Conservation (phyloP, 2,797 vertebrate genomes). For the Aphelocoma californica region DNA sequence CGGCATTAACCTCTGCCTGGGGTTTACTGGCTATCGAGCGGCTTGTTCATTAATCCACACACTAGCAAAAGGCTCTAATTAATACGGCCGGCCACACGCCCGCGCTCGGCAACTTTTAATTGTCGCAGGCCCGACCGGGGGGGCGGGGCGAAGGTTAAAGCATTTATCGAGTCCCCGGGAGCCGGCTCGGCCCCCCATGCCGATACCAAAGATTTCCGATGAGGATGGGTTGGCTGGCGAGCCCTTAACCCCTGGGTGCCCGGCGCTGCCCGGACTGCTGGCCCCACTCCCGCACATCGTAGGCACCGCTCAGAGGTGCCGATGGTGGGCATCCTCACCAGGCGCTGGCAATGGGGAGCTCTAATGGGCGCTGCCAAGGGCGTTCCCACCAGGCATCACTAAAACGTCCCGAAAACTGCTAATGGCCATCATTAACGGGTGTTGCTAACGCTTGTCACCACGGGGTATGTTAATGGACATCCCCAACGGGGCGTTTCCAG, state of each 20-base stretch:
- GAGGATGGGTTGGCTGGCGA: neutral
- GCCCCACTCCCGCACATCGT: rapidly evolving
- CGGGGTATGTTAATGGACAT: neutral
- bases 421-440: neutral
- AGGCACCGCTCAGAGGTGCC: neutral
- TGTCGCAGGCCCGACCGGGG: neutral
- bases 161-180: slow-evolving; percentile 55
- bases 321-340: neutral
- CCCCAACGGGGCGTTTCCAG: neutral
- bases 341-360: neutral
- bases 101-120: slow-evolving; percentile 47
- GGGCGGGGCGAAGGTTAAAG: slow-evolving; percentile 66
- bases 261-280: rapidly evolving
- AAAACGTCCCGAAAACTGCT: neutral
- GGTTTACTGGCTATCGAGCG: slow-evolving; percentile 62
- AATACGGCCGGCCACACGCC: slow-evolving; percentile 32
- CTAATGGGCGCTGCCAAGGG: neutral
- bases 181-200: slow-evolving; percentile 20
- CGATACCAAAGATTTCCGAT: slow-evolving; percentile 62
- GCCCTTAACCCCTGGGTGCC: slow-evolving; percentile 42
- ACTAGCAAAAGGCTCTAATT: slow-evolving; percentile 61
- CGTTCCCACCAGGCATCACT: neutral
- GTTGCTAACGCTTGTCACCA: neutral
- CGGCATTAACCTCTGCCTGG: slow-evolving; percentile 71
- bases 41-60: slow-evolving; percentile 71